Percentiles rank a stretch among this genome's conserved stretches.
Evolutionary conservation across 2,888 invertebrate species (phyloP).

Genomic region (Eupithecia tripunctaria): DNA sequence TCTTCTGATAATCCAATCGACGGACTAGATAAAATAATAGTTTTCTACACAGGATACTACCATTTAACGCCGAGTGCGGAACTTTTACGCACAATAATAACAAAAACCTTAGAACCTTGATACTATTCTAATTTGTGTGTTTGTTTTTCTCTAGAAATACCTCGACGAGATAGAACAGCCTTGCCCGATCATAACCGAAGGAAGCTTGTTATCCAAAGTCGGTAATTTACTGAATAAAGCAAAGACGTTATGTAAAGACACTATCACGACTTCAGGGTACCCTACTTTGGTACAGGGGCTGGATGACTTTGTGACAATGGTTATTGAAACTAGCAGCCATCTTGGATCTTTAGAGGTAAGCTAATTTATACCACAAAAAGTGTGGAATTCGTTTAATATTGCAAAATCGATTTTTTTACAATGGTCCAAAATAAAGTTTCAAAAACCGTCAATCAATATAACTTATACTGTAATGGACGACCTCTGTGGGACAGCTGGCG

Average conservation of each 20-base stretch:
- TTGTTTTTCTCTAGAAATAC: slow-evolving; percentile 67
- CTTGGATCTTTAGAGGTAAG: slow-evolving; percentile 87
- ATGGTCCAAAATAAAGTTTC: no score
- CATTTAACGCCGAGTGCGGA: no score
- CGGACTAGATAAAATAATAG: no score
- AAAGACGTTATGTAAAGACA: slow-evolving; percentile 86
- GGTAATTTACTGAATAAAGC: slow-evolving; percentile 84
- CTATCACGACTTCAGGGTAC: slow-evolving; percentile 84
- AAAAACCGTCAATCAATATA: no score
- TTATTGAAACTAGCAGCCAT: slow-evolving; percentile 88
- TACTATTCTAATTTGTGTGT: background rate
- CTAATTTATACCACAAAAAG: background rate
- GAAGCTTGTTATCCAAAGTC: slow-evolving; percentile 68
- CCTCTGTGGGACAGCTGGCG: no score
- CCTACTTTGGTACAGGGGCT: slow-evolving; percentile 86
- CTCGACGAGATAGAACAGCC: slow-evolving; percentile 70
- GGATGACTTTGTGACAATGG: slow-evolving; percentile 86
- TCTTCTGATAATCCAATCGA: no score
- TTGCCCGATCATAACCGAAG: slow-evolving; percentile 56
- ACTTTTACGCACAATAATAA: no score
- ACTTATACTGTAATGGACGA: no score
- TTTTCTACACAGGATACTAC: no score
- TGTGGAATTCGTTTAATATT: background rate
- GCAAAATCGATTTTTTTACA: no score
- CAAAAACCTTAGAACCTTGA: background rate